These are phyloP conservation scores for Plagodis pulveraria DNA, from an alignment of 2,888 invertebrate genomes.

Conservation along the genomic window DNA sequence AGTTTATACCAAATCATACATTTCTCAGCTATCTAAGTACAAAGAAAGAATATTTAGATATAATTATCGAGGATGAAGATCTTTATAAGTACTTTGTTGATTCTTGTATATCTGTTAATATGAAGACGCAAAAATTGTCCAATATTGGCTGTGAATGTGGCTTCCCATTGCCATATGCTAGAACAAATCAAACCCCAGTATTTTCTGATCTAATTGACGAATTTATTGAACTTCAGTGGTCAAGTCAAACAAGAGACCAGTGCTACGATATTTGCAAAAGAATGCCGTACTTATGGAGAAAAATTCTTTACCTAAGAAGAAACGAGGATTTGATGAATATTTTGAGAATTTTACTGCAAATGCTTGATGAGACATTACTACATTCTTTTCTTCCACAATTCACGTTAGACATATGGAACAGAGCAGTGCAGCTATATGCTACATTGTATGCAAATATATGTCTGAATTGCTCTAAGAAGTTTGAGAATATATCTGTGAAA, in stretches of 20 bases:
- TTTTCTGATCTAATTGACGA: conserved; percentile 84
- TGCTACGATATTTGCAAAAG: conserved; percentile 82
- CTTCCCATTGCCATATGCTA: conserved; percentile 82
- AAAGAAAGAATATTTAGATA: conserved; percentile 57
- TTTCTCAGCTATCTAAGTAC: conserved; percentile 71
- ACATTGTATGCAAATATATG: conserved; percentile 85
- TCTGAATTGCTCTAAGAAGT: conserved; percentile 85
- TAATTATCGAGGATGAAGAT: conserved; percentile 67
- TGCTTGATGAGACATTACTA: conserved; percentile 83
- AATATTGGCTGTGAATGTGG: conserved; percentile 85
- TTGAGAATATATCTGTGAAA: conserved; percentile 71
- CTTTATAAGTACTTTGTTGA: conserved; percentile 82
- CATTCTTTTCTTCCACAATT: conserved; percentile 82
- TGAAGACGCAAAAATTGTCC: conserved; percentile 65
- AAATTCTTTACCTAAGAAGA: conserved; percentile 79
- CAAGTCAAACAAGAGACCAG: conserved; percentile 66
- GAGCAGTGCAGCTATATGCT: conserved; percentile 80
- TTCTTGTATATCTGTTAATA: conserved; percentile 84
- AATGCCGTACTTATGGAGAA: conserved; percentile 87
- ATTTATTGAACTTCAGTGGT: conserved; percentile 82
- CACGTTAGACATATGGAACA: conserved; percentile 85
- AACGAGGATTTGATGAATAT: conserved; percentile 80
- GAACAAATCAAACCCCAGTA: conserved; percentile 68
- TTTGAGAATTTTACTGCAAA: conserved; percentile 85
- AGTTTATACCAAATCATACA: conserved; percentile 70